Conservation (phyloP, 2,888 invertebrate genomes). For the Mantis religiosa region DNA sequence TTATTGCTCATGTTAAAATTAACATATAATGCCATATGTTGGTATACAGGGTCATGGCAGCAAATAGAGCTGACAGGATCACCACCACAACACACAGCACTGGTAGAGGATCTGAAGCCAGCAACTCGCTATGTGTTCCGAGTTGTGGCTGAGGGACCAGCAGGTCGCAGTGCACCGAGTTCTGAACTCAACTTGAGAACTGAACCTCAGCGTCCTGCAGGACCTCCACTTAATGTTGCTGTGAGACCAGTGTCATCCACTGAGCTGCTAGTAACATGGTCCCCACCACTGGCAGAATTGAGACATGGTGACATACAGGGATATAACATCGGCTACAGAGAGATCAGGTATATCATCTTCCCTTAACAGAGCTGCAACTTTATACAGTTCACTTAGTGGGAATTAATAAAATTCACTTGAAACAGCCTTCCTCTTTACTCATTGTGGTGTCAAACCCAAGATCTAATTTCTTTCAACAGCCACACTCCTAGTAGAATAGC, state of each 20-base stretch:
- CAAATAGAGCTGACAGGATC: conserved; percentile 61
- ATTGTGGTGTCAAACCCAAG: no score
- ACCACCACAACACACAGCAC: conserved; percentile 57
- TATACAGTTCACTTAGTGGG: no score
- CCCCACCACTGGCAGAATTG: conserved; percentile 63
- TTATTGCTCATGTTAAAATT: no score
- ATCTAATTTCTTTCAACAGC: no score
- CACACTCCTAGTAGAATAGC: no score
- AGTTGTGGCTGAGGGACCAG: conserved; percentile 69
- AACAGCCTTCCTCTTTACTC: no score
- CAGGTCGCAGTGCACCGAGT: conserved; percentile 65
- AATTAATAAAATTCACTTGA: no score
- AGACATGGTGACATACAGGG: conserved; percentile 73
- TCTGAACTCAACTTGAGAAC: conserved; percentile 60
- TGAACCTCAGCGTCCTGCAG: conserved; percentile 67
- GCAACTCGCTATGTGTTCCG: conserved; percentile 67
- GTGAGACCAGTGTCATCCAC: conserved; percentile 69
- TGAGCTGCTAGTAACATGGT: conserved; percentile 68
- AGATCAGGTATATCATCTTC: conserved; percentile 43
- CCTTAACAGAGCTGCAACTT: background rate
- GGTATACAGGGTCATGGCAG: conserved; percentile 55
- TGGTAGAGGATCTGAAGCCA: conserved; percentile 65
- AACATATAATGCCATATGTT: no score
- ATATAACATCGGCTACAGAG: conserved; percentile 66
- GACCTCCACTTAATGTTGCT: conserved; percentile 62